A percentile compares a stretch with the other conserved stretches of the same genome.
Evolutionary conservation across 2,888 invertebrate genomes (phyloP).

Genomic region (Andrena marginata): DNA sequence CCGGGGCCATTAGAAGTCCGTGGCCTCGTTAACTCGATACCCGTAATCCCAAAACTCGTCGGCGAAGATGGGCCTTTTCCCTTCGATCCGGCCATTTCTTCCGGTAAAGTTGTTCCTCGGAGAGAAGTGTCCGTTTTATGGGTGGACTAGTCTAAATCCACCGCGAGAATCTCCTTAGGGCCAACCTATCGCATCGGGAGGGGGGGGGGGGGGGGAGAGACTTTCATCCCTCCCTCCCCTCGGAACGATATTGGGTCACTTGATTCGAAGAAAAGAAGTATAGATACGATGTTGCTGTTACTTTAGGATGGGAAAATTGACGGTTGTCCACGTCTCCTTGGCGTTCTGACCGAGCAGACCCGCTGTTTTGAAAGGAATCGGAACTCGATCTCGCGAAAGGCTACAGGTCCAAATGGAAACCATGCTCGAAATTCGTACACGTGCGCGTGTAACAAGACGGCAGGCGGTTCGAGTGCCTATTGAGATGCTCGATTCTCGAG

Average conservation of each 20-base stretch:
- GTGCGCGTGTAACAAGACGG: conserved; percentile 73
- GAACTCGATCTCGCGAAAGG: conserved; percentile 28
- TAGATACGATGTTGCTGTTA: neutral
- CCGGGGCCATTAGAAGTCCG: conserved; percentile 69
- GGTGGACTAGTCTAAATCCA: neutral
- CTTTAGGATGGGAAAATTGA: neutral
- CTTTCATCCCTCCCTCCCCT: neutral
- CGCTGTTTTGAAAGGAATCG: neutral
- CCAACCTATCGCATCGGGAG: neutral
- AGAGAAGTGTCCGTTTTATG: conserved; percentile 32
- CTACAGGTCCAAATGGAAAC: conserved; percentile 43
- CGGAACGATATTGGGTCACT: neutral
- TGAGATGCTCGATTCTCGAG: conserved; percentile 80
- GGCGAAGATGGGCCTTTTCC: conserved; percentile 61
- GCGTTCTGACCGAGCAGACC: neutral
- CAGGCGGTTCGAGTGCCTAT: conserved; percentile 79
- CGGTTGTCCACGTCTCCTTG: neutral
- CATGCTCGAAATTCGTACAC: conserved; percentile 46
- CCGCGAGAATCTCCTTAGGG: neutral
- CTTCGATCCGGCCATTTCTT: conserved; percentile 52
- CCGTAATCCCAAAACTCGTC: conserved; percentile 63
- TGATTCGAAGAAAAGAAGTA: neutral
- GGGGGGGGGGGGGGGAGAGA: too few species aligned
- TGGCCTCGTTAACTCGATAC: conserved; percentile 71
- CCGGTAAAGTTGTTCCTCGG: conserved; percentile 33